These are phyloP conservation scores for Polia nebulosa DNA, from an alignment of 2,888 invertebrate genomes.

Conservation along the genomic window DNA sequence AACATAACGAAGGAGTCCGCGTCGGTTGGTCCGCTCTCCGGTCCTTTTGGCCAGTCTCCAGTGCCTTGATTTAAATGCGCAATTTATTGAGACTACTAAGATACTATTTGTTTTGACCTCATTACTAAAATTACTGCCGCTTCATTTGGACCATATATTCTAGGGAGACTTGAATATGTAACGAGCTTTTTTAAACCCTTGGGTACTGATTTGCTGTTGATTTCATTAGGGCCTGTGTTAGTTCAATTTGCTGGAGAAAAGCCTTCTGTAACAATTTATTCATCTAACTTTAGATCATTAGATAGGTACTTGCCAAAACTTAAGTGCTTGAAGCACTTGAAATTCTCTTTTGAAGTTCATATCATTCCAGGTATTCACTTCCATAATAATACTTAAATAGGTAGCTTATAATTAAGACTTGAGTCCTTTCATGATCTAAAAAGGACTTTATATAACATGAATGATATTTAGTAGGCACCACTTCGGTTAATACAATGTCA, in stretches of 20 bases:
- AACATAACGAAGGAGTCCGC: slow-evolving; percentile 80
- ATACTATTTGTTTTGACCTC: slow-evolving; percentile 69
- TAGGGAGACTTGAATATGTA: slow-evolving; percentile 7
- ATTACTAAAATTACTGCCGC: slow-evolving; percentile 60
- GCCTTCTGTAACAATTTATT: too few species aligned
- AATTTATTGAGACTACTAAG: slow-evolving; percentile 77
- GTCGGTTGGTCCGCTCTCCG: slow-evolving; percentile 69
- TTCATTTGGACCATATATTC: slow-evolving; percentile 40
- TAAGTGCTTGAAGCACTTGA: too few species aligned
- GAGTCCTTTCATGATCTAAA: neutral
- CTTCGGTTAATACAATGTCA: slow-evolving; percentile 15
- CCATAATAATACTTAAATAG: too few species aligned
- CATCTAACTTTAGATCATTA: too few species aligned
- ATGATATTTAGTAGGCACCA: neutral
- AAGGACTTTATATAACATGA: slow-evolving; percentile 2
- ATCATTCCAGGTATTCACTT: too few species aligned
- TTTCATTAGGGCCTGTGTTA: neutral
- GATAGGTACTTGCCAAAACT: too few species aligned
- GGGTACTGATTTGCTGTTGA: neutral
- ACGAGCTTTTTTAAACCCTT: slow-evolving; percentile 3
- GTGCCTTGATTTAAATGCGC: slow-evolving; percentile 84
- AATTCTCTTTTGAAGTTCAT: too few species aligned
- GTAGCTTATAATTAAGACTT: neutral
- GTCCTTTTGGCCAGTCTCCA: slow-evolving; percentile 83
- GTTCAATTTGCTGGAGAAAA: too few species aligned